A percentile compares a stretch with the other conserved stretches of the same genome.
phyloP scores from a whole-genome alignment of 2,888 invertebrate genomes.

The Phania funesta region DNA sequence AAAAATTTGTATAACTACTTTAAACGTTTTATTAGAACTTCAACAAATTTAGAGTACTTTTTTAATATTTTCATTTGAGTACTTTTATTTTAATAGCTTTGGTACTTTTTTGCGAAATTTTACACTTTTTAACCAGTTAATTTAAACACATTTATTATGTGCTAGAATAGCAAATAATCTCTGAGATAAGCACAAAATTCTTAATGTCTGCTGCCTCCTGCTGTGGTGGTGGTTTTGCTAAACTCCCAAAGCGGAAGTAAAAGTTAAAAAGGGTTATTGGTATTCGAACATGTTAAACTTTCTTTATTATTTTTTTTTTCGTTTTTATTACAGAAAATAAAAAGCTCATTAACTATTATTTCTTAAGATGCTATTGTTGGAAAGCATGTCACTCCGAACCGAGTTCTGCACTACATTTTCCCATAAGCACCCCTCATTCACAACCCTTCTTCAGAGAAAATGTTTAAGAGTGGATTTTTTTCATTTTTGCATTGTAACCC shows the following conservation, averaged over 20 bases:
- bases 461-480: constrained; percentile 20
- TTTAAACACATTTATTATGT: too few species aligned
- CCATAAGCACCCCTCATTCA: constrained; percentile 3
- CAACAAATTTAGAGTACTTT: too few species aligned
- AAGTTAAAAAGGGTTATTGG: constrained; percentile 19
- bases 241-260: constrained; percentile 4
- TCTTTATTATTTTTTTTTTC: background rate
- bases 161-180: too few species aligned
- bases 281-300: background rate
- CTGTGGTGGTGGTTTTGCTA: background rate
- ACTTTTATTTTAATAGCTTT: too few species aligned
- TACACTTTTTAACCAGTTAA: too few species aligned
- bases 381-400: background rate
- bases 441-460: background rate
- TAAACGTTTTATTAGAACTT: too few species aligned
- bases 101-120: too few species aligned
- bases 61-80: too few species aligned
- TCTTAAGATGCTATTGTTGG: constrained; percentile 9
- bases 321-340: background rate
- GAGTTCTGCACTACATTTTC: background rate
- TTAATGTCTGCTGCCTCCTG: background rate
- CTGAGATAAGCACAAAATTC: too few species aligned
- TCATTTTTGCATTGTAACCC: constrained; percentile 30
- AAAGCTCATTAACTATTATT: constrained; percentile 31
- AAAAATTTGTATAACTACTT: too few species aligned